Percentiles rank a stretch among this genome's conserved stretches.
Conservation (phyloP, 2,888 invertebrate genomes). For the Eupithecia tripunctaria region DNA sequence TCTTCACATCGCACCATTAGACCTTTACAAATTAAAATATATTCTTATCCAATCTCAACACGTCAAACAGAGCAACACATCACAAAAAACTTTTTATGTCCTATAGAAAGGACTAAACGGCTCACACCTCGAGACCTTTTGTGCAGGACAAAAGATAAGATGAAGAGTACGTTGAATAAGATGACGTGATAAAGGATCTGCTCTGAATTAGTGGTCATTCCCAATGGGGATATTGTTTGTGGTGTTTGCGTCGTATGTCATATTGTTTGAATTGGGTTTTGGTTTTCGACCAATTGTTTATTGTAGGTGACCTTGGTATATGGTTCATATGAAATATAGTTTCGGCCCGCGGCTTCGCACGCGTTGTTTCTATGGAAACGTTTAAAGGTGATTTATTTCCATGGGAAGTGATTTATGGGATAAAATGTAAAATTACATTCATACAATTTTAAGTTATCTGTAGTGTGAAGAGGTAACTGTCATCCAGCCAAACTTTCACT, state of each 20-base stretch:
- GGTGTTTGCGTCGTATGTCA: slow-evolving; percentile 31
- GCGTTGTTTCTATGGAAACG: no score
- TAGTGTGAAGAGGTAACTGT: no score
- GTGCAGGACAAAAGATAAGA: slow-evolving; percentile 56
- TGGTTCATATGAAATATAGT: not conserved
- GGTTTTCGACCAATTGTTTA: slow-evolving; percentile 15
- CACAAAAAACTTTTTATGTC: slow-evolving; percentile 44
- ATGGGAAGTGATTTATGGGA: no score
- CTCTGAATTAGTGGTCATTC: slow-evolving; percentile 41
- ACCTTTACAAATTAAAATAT: slow-evolving; percentile 44
- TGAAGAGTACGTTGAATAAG: slow-evolving; percentile 52
- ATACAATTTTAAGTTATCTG: no score
- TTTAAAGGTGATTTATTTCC: no score
- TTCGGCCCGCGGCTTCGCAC: no score
- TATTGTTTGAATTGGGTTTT: slow-evolving; percentile 18
- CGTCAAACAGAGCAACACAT: slow-evolving; percentile 52
- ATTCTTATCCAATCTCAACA: slow-evolving; percentile 41
- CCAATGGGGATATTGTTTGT: slow-evolving; percentile 30
- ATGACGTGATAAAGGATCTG: slow-evolving; percentile 48
- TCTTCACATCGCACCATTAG: slow-evolving; percentile 39
- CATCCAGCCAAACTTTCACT: no score
- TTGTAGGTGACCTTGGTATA: slow-evolving; percentile 4
- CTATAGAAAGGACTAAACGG: slow-evolving; percentile 42
- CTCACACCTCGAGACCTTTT: slow-evolving; percentile 64
- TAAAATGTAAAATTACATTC: no score